Conservation (phyloP, 2,888 invertebrate species). For the Zaprionus bogoriensis region DNA sequence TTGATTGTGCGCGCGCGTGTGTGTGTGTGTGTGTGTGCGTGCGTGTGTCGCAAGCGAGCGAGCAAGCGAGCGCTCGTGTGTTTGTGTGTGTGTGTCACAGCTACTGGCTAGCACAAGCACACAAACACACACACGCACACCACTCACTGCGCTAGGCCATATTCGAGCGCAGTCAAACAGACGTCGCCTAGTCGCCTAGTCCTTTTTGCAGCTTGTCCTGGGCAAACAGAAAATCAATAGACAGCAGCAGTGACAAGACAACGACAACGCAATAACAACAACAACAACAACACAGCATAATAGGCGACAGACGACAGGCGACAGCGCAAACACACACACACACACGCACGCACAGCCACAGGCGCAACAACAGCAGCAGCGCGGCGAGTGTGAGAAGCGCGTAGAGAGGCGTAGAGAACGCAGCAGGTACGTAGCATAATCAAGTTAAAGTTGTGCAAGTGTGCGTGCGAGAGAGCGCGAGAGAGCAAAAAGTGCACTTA, state of each 20-base stretch:
- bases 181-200: constrained; percentile 43
- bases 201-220: constrained; percentile 30
- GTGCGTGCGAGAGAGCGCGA: constrained; percentile 12
- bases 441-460: constrained; percentile 43
- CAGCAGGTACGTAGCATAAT: constrained; percentile 50
- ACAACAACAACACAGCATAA: constrained; percentile 37
- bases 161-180: constrained; percentile 42
- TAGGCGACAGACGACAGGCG: constrained; percentile 21
- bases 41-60: constrained; percentile 15
- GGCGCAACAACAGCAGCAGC: not conserved
- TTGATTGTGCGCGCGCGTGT: constrained; percentile 42
- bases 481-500: constrained; percentile 45
- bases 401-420: not conserved
- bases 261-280: constrained; percentile 12
- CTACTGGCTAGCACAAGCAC: not conserved
- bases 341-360: constrained; percentile 6
- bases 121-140: no score
- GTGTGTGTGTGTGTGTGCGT: constrained; percentile 7
- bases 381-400: not conserved
- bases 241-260: constrained; percentile 38
- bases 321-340: constrained; percentile 18
- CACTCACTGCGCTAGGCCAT: no score
- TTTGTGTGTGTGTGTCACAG: not conserved
- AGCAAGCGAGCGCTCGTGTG: no score
- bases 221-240: constrained; percentile 49